A percentile compares a stretch with the other conserved stretches of the same genome.
These are phyloP conservation scores for Drosophila arawakana DNA, from an alignment of 1,140 invertebrate genomes.

Conservation along the genomic window DNA sequence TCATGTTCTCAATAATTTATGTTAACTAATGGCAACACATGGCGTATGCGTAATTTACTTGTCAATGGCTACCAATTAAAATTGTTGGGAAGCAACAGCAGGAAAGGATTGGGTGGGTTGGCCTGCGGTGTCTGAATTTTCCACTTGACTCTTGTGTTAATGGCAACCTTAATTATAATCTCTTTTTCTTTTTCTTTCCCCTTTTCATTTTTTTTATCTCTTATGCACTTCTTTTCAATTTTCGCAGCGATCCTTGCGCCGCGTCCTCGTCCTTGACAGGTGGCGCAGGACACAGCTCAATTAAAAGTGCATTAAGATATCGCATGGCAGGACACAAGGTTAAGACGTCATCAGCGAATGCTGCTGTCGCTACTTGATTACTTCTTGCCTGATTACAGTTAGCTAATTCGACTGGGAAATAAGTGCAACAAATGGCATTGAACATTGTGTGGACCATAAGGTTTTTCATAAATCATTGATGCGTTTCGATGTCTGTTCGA, in stretches of 20 bases:
- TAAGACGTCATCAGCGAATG: slow-evolving; percentile 58
- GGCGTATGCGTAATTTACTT: slow-evolving; percentile 64
- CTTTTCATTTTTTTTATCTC: slow-evolving; percentile 52
- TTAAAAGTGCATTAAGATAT: slow-evolving; percentile 78
- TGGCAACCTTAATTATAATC: slow-evolving; percentile 75
- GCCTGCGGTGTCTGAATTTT: slow-evolving; percentile 49
- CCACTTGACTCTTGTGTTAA: slow-evolving; percentile 40
- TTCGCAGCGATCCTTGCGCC: neutral
- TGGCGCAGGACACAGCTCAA: slow-evolving; percentile 59
- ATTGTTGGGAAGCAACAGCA: neutral
- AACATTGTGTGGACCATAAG: slow-evolving; percentile 11
- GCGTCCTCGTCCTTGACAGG: slow-evolving; percentile 27
- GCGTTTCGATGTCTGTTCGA: neutral
- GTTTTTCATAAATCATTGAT: neutral
- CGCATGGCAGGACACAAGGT: slow-evolving; percentile 61
- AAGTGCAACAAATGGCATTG: slow-evolving; percentile 32
- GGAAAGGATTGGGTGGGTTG: neutral
- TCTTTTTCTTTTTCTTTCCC: slow-evolving; percentile 51
- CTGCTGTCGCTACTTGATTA: slow-evolving; percentile 43
- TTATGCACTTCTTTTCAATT: slow-evolving; percentile 1
- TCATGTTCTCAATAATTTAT: slow-evolving; percentile 76
- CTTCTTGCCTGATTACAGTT: slow-evolving; percentile 74
- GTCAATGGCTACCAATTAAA: slow-evolving; percentile 39
- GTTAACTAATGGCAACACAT: slow-evolving; percentile 71
- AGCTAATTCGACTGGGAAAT: slow-evolving; percentile 64